Evolutionary conservation across 2,113 vertebrate species (phyloP), one percentile per base, ranked within the genome.

Genomic region (Vimba vimba): DNA sequence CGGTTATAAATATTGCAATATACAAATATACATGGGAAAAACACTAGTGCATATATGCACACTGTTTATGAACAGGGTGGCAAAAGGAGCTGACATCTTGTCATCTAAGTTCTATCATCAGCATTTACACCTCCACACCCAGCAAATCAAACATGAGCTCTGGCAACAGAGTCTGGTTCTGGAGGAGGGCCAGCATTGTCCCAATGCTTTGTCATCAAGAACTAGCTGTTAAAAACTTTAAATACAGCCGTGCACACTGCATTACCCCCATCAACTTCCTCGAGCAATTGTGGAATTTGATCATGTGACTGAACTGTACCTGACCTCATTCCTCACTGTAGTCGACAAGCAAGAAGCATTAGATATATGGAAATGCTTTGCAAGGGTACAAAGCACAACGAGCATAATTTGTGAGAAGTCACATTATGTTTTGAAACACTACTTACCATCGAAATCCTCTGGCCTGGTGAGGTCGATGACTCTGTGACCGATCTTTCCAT

Each of bases 391-490:
- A 62, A 30, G 47, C 4, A 79, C 25, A 21, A 50, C 2, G 15
- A 50, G 52, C n/a, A 33, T 9, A 73, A 73, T 45, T 6, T 13
- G 15, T 36, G 36, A 71, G 36, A 36, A 73, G 21, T 6, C 23
- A 10, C 2, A 23, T 39, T 15, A n/a, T 27, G 43, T 30, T 27
- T 27, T 17, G 15, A 77, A 57, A 71, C 30, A 62, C 45, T 80
- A 1, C 96, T 97, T 95, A 99, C 98, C 98, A 79, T 99, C 98
- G 66, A 98, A 96, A 84, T 99, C 98, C 91, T 99, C 98, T 25
- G 98, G 98, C 91, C 98, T 96, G 83, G 98, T 99, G 76, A 99
- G 97, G 90, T 99, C 98, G 1, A 99, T 99, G 89, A 99, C 97
- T 91, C 98, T 95, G 12, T 97, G 98, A 81, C 98, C 98, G 86